Conservation (phyloP, 2,888 invertebrate genomes). For the Acleris emargana region DNA sequence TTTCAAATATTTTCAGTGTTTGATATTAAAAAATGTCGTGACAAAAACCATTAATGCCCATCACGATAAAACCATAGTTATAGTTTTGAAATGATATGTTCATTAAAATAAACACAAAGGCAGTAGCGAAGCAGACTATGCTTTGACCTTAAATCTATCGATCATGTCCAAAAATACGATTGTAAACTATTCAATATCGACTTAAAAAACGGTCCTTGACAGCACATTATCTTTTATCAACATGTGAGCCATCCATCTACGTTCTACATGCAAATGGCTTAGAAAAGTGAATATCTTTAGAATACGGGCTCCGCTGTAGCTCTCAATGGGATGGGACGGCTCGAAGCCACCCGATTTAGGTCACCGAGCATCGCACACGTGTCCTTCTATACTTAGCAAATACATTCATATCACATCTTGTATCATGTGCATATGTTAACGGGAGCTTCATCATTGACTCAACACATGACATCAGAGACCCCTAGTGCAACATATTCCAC, state of each 20-base stretch:
- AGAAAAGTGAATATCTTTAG: slow-evolving; percentile 12
- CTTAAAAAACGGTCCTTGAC: slow-evolving; percentile 8
- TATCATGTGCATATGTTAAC: background rate
- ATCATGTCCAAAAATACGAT: slow-evolving; percentile 30
- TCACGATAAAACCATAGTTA: too few species aligned
- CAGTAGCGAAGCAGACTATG: background rate
- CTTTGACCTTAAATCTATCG: slow-evolving; percentile 6
- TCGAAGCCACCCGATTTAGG: slow-evolving; percentile 25
- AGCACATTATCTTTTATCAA: slow-evolving; percentile 26
- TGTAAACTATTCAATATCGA: slow-evolving; percentile 22
- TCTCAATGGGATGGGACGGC: slow-evolving; percentile 23
- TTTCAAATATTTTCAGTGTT: too few species aligned
- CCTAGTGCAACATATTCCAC: slow-evolving; percentile 4
- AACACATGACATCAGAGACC: slow-evolving; percentile 24
- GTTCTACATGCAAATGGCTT: slow-evolving; percentile 10
- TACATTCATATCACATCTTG: background rate
- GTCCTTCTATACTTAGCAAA: background rate
- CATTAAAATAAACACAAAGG: background rate
- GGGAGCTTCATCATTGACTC: slow-evolving; percentile 20
- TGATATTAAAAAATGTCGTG: too few species aligned
- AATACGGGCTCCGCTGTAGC: slow-evolving; percentile 20
- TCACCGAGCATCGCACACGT: slow-evolving; percentile 26
- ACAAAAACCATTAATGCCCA: too few species aligned
- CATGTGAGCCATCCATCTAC: slow-evolving; percentile 9
- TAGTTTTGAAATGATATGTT: background rate